phyloP scores from a whole-genome alignment of 2,113 vertebrate genomes.

The Struthidea cinerea region DNA sequence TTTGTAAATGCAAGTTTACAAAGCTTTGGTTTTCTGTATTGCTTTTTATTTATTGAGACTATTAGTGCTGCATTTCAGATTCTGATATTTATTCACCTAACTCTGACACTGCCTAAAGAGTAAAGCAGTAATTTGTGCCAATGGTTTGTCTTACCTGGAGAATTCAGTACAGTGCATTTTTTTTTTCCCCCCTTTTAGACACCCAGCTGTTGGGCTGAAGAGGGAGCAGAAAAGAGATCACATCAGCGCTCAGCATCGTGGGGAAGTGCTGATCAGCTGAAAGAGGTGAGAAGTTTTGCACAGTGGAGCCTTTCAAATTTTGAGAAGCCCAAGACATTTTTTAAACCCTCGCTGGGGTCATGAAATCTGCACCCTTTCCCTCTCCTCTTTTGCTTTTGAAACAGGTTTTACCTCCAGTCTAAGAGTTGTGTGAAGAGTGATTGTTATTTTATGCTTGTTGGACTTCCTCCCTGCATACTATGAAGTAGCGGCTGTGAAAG shows the following conservation, averaged over 20 bases:
- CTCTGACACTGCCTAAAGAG: not conserved
- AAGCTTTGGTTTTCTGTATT: not conserved
- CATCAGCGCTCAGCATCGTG: conserved; percentile 94
- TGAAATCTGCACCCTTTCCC: not conserved
- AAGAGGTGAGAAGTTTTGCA: conserved; percentile 81
- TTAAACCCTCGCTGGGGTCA: not conserved
- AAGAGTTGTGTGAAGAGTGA: not conserved
- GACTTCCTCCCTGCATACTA: not conserved
- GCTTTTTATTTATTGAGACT: not conserved
- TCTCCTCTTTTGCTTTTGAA: not conserved
- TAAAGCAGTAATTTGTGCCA: not conserved
- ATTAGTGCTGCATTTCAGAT: not conserved
- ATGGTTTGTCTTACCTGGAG: not conserved
- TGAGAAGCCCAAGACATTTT: not conserved
- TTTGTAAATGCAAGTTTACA: not conserved
- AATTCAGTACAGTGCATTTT: not conserved
- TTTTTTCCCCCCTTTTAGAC: conserved; percentile 68
- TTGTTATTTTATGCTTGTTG: not conserved
- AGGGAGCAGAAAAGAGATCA: conserved; percentile 83
- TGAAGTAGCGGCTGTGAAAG: not conserved
- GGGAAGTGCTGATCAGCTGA: conserved; percentile 93
- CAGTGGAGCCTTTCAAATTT: not conserved
- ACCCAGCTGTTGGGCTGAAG: conserved; percentile 89
- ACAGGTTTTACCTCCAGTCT: not conserved
- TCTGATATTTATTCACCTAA: not conserved